Conservation (phyloP, 2,113 vertebrate genomes). For the Poeciliopsis turrubarensis region DNA sequence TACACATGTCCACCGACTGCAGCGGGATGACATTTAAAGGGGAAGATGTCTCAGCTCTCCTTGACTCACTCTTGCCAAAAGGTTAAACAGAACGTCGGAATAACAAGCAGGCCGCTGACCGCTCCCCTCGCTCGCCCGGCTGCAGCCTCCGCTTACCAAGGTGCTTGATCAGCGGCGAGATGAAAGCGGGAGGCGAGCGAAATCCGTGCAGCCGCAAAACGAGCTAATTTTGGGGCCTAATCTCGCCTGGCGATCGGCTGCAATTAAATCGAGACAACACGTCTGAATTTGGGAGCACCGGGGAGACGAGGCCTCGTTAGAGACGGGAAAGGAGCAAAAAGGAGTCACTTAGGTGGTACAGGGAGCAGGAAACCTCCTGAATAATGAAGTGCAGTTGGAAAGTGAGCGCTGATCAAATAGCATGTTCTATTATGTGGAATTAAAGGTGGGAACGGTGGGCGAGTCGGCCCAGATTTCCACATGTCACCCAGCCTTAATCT, state of each 20-base stretch:
- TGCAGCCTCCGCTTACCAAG: slow-evolving; percentile 69
- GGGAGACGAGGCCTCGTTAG: slow-evolving; percentile 62
- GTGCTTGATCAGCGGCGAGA: slow-evolving; percentile 72
- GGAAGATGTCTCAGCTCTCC: slow-evolving; percentile 56
- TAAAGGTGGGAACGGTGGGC: slow-evolving; percentile 46
- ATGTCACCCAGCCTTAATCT: slow-evolving; percentile 76
- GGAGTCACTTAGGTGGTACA: slow-evolving; percentile 51
- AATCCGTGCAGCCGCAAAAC: slow-evolving; percentile 70
- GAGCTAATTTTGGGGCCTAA: slow-evolving; percentile 73
- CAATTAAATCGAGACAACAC: slow-evolving; percentile 74
- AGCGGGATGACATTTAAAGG: slow-evolving; percentile 69
- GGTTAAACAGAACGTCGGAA: slow-evolving; percentile 74
- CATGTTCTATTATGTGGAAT: slow-evolving; percentile 66
- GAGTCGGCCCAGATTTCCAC: slow-evolving; percentile 60
- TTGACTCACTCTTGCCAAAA: slow-evolving; percentile 73
- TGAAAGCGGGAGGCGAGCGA: slow-evolving; percentile 72
- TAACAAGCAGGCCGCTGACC: slow-evolving; percentile 72
- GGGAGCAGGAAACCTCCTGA: slow-evolving; percentile 60
- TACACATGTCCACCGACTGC: slow-evolving; percentile 73
- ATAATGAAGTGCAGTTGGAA: slow-evolving; percentile 59
- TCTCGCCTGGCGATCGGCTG: slow-evolving; percentile 72
- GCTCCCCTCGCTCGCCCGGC: slow-evolving; percentile 51
- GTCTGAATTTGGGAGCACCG: slow-evolving; percentile 61
- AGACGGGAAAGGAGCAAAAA: slow-evolving; percentile 20
- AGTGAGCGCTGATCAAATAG: slow-evolving; percentile 69